phyloP scores from a whole-genome alignment of 2,113 vertebrate species.

The Rafetus swinhoei region DNA sequence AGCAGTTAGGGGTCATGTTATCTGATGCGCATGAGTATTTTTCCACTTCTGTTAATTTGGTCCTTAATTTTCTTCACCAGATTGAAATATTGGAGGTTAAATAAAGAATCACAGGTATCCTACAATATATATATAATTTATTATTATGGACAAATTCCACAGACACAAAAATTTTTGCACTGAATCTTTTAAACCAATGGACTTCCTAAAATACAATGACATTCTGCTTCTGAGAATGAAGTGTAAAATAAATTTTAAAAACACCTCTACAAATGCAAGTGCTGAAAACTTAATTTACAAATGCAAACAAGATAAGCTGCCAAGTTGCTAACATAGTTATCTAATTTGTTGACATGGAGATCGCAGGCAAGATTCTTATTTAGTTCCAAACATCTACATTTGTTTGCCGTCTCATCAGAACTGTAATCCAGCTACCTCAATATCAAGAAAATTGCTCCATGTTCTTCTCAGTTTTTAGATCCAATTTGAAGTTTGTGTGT shows the following conservation, averaged over 20 bases:
- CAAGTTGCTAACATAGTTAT: constrained; percentile 22
- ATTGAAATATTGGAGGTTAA: fast-evolving
- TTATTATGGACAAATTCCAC: neutral
- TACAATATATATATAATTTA: neutral
- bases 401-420: constrained; percentile 1
- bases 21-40: neutral
- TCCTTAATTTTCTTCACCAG: neutral
- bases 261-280: constrained; percentile 18
- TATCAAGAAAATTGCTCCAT: neutral
- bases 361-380: neutral
- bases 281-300: constrained; percentile 67
- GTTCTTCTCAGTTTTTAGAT: neutral
- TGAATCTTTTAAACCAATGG: constrained; percentile 27
- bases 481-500: neutral
- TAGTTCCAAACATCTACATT: neutral
- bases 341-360: constrained; percentile 58
- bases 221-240: constrained; percentile 34
- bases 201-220: constrained; percentile 42
- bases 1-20: neutral
- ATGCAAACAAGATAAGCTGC: constrained; percentile 61
- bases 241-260: constrained; percentile 11
- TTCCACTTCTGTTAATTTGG: neutral
- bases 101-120: fast-evolving
- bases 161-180: neutral
- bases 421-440: neutral